Percentiles rank a stretch among this genome's conserved stretches.
phyloP scores from a whole-genome alignment of 1,140 invertebrate genomes.

The Helicorthomorpha holstii region DNA sequence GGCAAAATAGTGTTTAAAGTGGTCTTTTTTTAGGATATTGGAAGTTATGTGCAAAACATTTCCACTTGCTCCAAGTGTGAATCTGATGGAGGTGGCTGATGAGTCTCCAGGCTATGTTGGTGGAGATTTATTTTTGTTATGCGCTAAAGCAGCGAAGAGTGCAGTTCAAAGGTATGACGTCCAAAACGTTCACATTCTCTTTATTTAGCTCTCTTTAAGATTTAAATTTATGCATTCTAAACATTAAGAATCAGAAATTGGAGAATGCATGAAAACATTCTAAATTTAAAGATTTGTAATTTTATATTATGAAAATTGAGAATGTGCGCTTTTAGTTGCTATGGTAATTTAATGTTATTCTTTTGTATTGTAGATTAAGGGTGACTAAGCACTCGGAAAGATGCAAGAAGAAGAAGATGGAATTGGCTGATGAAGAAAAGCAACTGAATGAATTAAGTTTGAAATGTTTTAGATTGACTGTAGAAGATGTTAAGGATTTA shows the following conservation, averaged over 20 bases:
- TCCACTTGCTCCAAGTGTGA: conserved; percentile 33
- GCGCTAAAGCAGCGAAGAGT: conserved; percentile 50
- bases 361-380: neutral
- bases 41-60: conserved; percentile 36
- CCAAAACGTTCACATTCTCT: too few relatives aligned
- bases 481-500: conserved; percentile 39
- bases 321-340: too few relatives aligned
- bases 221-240: too few relatives aligned
- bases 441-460: neutral
- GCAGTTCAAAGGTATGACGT: conserved; percentile 51
- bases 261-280: too few relatives aligned
- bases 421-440: neutral
- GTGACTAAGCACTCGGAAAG: conserved; percentile 2
- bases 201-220: too few relatives aligned
- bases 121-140: conserved; percentile 59
- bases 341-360: conserved; percentile 12
- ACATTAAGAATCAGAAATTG: too few relatives aligned
- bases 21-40: conserved; percentile 32
- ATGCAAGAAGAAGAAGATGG: conserved; percentile 6
- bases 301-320: too few relatives aligned
- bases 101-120: conserved; percentile 74
- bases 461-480: conserved; percentile 29
- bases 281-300: too few relatives aligned
- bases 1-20: conserved; percentile 1
- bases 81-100: conserved; percentile 45